These are phyloP conservation scores for Prietella phreatophila DNA, from an alignment of 2,113 vertebrate species.

Conservation along the genomic window DNA sequence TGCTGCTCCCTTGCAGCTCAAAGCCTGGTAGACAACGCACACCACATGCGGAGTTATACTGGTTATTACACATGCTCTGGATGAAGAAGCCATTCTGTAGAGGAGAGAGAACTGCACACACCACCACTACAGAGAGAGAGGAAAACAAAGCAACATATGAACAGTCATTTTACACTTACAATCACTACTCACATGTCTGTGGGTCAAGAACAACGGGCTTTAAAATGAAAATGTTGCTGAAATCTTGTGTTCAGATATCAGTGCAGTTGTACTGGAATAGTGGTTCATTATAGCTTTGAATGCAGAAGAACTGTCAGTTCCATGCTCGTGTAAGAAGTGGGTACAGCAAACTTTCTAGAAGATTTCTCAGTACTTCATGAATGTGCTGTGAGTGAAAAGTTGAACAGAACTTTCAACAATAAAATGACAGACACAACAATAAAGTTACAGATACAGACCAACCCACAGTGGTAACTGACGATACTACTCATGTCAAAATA, in stretches of 20 bases:
- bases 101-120: slow-evolving; percentile 81
- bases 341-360: not conserved
- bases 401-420: not conserved
- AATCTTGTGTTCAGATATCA: not conserved
- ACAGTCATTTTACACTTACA: not conserved
- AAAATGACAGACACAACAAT: not conserved
- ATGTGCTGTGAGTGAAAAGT: not conserved
- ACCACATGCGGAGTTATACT: slow-evolving; percentile 91
- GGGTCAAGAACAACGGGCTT: not conserved
- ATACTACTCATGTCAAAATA: not conserved
- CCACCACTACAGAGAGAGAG: slow-evolving; percentile 74
- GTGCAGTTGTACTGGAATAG: not conserved
- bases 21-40: slow-evolving; percentile 86
- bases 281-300: not conserved
- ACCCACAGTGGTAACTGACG: not conserved
- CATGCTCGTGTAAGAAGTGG: no score
- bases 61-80: slow-evolving; percentile 91
- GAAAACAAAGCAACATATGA: slow-evolving; percentile 17
- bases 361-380: not conserved
- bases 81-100: slow-evolving; percentile 93
- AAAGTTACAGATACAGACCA: not conserved
- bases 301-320: not conserved
- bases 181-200: not conserved
- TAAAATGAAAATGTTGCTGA: not conserved
- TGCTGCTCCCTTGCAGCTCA: slow-evolving; percentile 86